Percentiles rank a stretch among this genome's conserved stretches.
Conservation (phyloP, 23 tunicate species). For the Halocynthia roretzi region DNA sequence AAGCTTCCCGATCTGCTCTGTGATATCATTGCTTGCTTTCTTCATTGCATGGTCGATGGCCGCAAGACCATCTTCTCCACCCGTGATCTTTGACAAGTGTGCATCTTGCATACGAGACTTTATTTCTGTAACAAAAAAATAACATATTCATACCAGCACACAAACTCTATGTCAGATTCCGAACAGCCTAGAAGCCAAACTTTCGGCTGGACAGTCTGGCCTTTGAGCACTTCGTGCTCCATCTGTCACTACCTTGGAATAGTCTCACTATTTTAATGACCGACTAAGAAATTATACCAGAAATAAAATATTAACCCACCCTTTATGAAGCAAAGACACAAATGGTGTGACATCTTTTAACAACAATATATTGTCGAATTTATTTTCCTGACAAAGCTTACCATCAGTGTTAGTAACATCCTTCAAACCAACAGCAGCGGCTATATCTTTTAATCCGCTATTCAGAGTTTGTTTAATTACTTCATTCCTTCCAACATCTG, state of each 20-base stretch:
- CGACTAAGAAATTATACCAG: too few species aligned
- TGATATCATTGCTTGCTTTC: constrained; percentile 46
- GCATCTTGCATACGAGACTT: constrained; percentile 52
- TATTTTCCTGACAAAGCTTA: not conserved
- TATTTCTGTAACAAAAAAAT: constrained; percentile 22
- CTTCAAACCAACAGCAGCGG: constrained; percentile 43
- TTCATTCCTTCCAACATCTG: constrained; percentile 30
- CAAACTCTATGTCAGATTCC: not conserved
- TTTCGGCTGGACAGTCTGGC: too few species aligned
- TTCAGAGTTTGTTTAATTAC: constrained; percentile 33
- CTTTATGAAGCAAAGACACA: too few species aligned
- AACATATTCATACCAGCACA: not conserved
- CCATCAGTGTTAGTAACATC: constrained; percentile 27
- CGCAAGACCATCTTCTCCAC: constrained; percentile 44
- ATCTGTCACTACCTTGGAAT: too few species aligned
- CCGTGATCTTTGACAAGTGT: constrained; percentile 40
- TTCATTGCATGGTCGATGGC: constrained; percentile 82
- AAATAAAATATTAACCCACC: too few species aligned
- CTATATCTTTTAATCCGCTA: constrained; percentile 32
- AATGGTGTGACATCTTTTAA: too few species aligned
- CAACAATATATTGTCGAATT: too few species aligned
- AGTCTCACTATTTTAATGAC: too few species aligned
- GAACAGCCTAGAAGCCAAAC: not conserved
- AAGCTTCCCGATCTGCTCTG: constrained; percentile 46
- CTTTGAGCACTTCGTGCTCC: too few species aligned